phyloP scores from a whole-genome alignment of 1,140 invertebrate species.

The Lepidotrigona ventralis region DNA sequence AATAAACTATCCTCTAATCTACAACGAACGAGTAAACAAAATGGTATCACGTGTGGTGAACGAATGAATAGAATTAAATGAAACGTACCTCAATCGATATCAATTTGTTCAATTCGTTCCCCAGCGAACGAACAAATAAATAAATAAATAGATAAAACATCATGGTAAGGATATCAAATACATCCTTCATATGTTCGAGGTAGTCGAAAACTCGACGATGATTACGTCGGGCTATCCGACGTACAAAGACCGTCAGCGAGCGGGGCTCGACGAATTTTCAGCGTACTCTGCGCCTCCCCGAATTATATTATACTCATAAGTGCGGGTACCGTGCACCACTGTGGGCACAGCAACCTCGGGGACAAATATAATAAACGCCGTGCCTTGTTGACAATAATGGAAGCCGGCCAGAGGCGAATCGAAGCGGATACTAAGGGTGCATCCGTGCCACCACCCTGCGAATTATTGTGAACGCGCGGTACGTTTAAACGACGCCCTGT shows the following conservation, averaged over 20 bases:
- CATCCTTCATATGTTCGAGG: neutral
- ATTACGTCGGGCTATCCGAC: conserved; percentile 5
- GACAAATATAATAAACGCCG: conserved; percentile 58
- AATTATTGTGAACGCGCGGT: neutral
- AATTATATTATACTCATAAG: conserved; percentile 50
- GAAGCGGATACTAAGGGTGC: neutral
- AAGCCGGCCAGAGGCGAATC: conserved; percentile 8
- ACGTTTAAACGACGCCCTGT: conserved; percentile 14
- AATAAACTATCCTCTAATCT: no score
- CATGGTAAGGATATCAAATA: neutral
- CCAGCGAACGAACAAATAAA: no score
- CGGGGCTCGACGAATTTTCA: conserved; percentile 39
- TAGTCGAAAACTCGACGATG: neutral
- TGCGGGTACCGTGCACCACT: neutral
- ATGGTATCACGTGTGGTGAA: no score
- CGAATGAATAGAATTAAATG: no score
- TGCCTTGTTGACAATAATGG: conserved; percentile 42
- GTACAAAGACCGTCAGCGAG: conserved; percentile 38
- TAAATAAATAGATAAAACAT: neutral
- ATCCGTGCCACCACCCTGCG: neutral
- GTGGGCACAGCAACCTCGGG: neutral
- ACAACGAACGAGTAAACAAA: no score
- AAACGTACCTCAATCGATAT: no score
- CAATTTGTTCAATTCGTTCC: no score
- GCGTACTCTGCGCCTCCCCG: conserved; percentile 14